These are phyloP conservation scores for Propithecus deckenii DNA, from an alignment of 2,797 vertebrate species.

Conservation along the genomic window DNA sequence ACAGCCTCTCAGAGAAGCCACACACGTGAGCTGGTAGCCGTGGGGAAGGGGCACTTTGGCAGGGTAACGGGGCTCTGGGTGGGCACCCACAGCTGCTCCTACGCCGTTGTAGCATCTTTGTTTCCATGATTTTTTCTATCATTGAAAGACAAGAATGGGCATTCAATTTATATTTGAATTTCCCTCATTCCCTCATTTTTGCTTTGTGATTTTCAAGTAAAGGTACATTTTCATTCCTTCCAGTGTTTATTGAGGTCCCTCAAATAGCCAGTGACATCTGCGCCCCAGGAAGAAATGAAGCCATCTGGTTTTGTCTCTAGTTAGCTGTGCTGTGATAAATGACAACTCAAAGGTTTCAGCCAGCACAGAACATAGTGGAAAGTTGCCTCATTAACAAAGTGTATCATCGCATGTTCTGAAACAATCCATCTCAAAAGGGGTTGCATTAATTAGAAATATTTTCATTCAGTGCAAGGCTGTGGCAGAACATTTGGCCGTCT, in stretches of 20 bases:
- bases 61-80: accelerated
- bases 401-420: neutral
- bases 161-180: accelerated
- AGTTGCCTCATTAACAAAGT: neutral
- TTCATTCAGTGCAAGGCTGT: neutral
- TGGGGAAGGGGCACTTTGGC: accelerated
- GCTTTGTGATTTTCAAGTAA: neutral
- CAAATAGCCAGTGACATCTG: neutral
- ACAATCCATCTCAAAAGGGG: neutral
- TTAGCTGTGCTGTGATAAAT: neutral
- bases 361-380: neutral
- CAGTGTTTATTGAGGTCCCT: neutral
- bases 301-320: neutral
- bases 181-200: neutral
- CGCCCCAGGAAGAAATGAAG: neutral
- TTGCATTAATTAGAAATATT: neutral
- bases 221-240: neutral
- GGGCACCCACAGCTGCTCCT: neutral
- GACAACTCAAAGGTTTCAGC: neutral
- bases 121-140: neutral
- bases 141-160: neutral
- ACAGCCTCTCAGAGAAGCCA: accelerated
- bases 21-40: accelerated
- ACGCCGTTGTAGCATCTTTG: accelerated
- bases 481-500: neutral